Conservation (phyloP, 2,888 invertebrate species). For the Macropis europaea region DNA sequence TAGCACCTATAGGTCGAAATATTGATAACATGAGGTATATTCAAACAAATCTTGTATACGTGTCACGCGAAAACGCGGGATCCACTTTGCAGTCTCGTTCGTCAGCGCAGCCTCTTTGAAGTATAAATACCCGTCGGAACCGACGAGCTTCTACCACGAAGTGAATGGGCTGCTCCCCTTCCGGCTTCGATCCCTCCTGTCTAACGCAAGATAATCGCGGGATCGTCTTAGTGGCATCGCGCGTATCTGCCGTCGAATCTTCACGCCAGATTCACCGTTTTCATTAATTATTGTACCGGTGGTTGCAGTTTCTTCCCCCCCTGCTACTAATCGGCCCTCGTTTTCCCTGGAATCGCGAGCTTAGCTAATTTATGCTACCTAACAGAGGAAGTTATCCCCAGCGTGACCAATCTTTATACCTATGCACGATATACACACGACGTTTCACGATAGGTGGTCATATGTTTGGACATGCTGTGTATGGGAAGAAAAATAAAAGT, state of each 20-base stretch:
- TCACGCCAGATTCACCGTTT: slow-evolving; percentile 39
- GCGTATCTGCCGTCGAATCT: slow-evolving; percentile 38
- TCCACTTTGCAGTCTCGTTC: slow-evolving; percentile 24
- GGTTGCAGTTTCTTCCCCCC: background rate
- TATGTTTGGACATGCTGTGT: no score
- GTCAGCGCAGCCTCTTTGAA: slow-evolving; percentile 10
- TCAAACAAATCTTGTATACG: slow-evolving; percentile 22
- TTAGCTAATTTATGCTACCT: slow-evolving; percentile 17
- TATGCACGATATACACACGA: slow-evolving; percentile 27
- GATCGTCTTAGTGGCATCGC: slow-evolving; percentile 7
- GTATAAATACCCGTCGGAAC: slow-evolving; percentile 39
- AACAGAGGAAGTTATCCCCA: slow-evolving; percentile 50
- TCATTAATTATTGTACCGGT: slow-evolving; percentile 35
- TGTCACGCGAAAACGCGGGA: slow-evolving; percentile 20
- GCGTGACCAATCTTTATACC: slow-evolving; percentile 45
- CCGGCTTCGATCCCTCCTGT: slow-evolving; percentile 26
- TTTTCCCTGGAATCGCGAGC: background rate
- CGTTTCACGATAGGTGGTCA: no score
- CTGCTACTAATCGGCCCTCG: slow-evolving; percentile 24
- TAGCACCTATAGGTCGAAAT: no score
- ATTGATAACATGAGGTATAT: no score
- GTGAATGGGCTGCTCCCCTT: slow-evolving; percentile 38
- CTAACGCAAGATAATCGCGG: slow-evolving; percentile 16
- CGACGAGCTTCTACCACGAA: slow-evolving; percentile 36
- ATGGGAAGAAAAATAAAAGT: no score